Evolutionary conservation across 1,140 invertebrate genomes (phyloP), one percentile per base, ranked within the genome.

Genomic region (Drosophila simulans): DNA sequence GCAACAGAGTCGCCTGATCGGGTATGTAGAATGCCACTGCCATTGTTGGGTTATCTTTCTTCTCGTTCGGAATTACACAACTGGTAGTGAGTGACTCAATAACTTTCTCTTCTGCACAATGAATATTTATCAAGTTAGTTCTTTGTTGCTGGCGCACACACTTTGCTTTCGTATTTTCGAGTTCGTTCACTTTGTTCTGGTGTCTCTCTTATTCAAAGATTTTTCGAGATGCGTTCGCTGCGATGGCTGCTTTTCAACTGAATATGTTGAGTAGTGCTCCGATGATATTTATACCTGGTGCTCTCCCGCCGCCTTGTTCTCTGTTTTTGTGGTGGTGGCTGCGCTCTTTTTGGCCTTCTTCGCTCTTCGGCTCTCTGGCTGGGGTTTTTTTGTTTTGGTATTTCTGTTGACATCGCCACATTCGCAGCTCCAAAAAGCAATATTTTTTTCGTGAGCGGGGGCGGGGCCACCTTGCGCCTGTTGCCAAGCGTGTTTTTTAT

Each of bases 321-420:
- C 40, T 69, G 35, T 40, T 45, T 25, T 25, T 17, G 35, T 17
- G 64, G 64, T 65, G 64, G 64, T 68, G 48, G 11, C 39, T 66
- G 31, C 59, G 31, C 59, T 45, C 59, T n/a, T 25, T 58, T 59
- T 17, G 17, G 59, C 31, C 46, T 46, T 76, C 40, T 15, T 35
- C 43, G 45, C 48, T 46, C 34, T 58, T 40, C 31, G 11, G n/a
- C 20, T 11, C 51, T 27, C 31, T 22, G 59, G 37, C 37, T 22
- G 59, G 54, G 25, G n/a, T 65, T 79, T 88, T 86, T 76, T 80
- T 86, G 82, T 90, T 90, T 90, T 90, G 88, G 79, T 88, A 80
- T 90, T 90, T 90, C 90, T 90, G 88, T 90, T 90, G 88, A 90
- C 86, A 90, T 90, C 88, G 86, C 40, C 79, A 90, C 79, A 83